Evolutionary conservation across 2,888 invertebrate species (phyloP), one percentile per base, ranked within the genome.

Genomic region (Tricholauxania praeusta): DNA sequence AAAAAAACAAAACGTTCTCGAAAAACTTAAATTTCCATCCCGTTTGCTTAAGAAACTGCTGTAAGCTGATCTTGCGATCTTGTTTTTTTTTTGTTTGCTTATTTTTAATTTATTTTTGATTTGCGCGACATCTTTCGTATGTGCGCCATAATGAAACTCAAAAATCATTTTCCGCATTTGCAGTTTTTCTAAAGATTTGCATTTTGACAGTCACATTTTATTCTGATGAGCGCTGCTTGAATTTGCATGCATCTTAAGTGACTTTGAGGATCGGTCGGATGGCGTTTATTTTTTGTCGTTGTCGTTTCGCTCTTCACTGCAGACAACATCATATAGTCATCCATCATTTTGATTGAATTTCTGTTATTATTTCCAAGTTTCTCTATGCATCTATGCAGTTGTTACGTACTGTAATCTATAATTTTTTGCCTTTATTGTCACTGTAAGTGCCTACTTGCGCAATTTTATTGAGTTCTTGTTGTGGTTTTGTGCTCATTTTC

Each of bases 311-410:
- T 67, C 48, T 63, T 32, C 17, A 48, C 12, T 28, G 60, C 32
- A 22, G 19, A 68, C 64, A 69, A 79, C 77, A 83, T 80, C 82
- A 81, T 79, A 82, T 78, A 79, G 80, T 80, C 82, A 84, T 84
- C 85, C 82, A 84, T 85, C 84, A 84, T 81, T 82, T 81, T 82
- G 85, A 85, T 82, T 80, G 84, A 80, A 80, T 79, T 79, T 74
- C 68, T 77, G 79, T 72, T 39, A 10, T 39, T 39, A 39, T 39
- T 39, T 39, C 10, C 39, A 39, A 39, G 10, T 39, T 39, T 39
- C 39, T 39, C 8, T 7, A 1, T 39, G 39, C 10, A 7, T 39
- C 39, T 39, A 39, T 7, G 10, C 39, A 39, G 7, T 39, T 39
- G 39, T 39, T 39, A 39, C 8, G 39, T 39, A 39, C 6, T n/a